These are phyloP conservation scores for Pachydiplax longipennis DNA, from an alignment of 2,888 invertebrate genomes.

Conservation along the genomic window DNA sequence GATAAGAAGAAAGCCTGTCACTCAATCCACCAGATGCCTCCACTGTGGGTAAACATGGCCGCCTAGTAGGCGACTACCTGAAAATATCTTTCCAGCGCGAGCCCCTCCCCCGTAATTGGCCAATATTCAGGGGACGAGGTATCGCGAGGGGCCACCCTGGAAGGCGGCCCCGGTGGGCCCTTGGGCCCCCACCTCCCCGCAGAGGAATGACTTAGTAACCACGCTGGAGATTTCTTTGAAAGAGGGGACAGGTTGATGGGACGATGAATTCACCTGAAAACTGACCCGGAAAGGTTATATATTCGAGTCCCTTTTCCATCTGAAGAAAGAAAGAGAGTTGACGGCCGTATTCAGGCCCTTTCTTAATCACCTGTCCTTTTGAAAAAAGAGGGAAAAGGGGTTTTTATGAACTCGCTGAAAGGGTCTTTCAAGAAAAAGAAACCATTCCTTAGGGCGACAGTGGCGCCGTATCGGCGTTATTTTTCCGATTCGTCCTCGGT, in stretches of 20 bases:
- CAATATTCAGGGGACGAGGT: constrained; percentile 17
- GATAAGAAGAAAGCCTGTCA: constrained; percentile 42
- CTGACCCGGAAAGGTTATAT: constrained; percentile 26
- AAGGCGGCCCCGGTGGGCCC: neutral
- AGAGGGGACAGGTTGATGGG: constrained; percentile 2
- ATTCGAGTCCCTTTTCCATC: neutral
- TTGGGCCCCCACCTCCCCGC: neutral
- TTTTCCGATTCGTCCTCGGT: constrained; percentile 1
- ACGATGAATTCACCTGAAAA: constrained; percentile 15
- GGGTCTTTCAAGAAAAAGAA: neutral
- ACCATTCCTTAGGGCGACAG: constrained; percentile 2
- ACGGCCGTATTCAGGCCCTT: constrained; percentile 21
- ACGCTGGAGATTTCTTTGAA: neutral
- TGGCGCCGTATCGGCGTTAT: neutral
- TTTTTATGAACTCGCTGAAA: constrained; percentile 39
- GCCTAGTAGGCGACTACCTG: constrained; percentile 27
- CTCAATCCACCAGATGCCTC: constrained; percentile 29
- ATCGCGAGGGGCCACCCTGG: neutral
- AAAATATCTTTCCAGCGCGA: neutral
- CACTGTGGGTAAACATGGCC: constrained; percentile 30
- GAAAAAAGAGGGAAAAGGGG: neutral
- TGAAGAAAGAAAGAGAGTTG: neutral
- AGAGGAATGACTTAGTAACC: constrained; percentile 26
- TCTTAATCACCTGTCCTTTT: constrained; percentile 34
- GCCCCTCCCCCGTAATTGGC: constrained; percentile 4